Evolutionary conservation across 2,888 invertebrate species (phyloP), one percentile per base, ranked within the genome.

Genomic region (Linyphia triangularis): DNA sequence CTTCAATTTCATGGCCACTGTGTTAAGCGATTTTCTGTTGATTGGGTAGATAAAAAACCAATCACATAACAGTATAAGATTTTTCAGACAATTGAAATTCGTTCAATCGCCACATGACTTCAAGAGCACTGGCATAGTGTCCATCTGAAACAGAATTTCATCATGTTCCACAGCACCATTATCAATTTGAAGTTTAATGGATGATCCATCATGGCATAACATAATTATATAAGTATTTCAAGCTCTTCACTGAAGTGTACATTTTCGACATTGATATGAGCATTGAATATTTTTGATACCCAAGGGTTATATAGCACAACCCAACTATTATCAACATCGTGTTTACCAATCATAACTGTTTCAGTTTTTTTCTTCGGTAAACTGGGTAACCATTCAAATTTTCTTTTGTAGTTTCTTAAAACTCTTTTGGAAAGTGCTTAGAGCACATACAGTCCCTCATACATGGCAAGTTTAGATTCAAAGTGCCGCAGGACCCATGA

Each of bases 211-310:
- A 61, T 77, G 37, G 19, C 59, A 26, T 78, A 30, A 78, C 40
- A 78, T 78, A 63, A 5, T 78, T 78, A n/a, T 61, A 78, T 16
- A 78, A 61, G 26, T 65, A 78, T 40, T 78, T 78, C 1, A 78
- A 33, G 22, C 65, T 40, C 30, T 91, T 89, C 10, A 91, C 73
- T 2, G 90, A 90, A 19, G 75, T 90, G 81, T 89, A 90, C 30
- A 67, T 85, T n/a, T 88, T 93, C 93, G 5, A 93, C 92, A 90
- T 93, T 93, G n/a, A 92, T 92, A 88, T 93, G 92, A 0, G 92
- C 91, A 63, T 92, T 90, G 59, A 91, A 92, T 19, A 90, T 91
- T 88, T 82, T 65, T 33, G 43, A 65, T 9, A 90, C 88, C 51
- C 70, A 72, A 37, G 37, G 19, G 5, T 24, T 28, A 67, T 90